Conservation (phyloP, 2,113 vertebrate species). For the Furnarius figulus region DNA sequence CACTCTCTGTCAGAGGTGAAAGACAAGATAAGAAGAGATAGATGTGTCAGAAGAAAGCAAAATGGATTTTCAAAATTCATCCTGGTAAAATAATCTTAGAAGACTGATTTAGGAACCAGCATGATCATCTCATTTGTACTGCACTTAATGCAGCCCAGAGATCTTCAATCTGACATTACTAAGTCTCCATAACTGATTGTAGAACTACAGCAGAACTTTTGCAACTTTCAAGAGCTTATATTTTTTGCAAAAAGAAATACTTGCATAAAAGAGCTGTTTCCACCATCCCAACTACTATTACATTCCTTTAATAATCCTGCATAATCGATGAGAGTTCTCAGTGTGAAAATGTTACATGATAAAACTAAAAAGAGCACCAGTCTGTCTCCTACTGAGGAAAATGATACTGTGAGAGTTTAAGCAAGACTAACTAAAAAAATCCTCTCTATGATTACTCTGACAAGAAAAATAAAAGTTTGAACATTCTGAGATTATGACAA, state of each 20-base stretch:
- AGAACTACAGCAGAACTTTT: background rate
- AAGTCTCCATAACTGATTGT: background rate
- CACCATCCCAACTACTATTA: background rate
- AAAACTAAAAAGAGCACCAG: background rate
- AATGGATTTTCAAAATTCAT: background rate
- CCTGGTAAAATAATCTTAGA: background rate
- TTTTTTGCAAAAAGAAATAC: background rate
- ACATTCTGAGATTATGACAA: background rate
- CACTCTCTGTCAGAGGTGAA: background rate
- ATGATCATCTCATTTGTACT: background rate
- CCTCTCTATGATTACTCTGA: background rate
- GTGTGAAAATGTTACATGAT: background rate
- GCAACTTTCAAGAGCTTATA: background rate
- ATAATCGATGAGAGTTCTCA: background rate
- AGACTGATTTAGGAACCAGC: background rate
- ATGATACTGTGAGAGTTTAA: background rate
- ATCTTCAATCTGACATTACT: background rate
- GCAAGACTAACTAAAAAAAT: background rate
- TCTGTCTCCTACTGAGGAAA: background rate
- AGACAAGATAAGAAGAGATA: background rate
- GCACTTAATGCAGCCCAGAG: background rate
- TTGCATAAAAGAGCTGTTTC: conserved; percentile 15
- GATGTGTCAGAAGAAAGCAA: background rate
- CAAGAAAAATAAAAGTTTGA: conserved; percentile 39
- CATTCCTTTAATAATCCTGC: background rate